These are phyloP conservation scores for Clistopyga incitator DNA, from an alignment of 2,888 invertebrate species.

Conservation along the genomic window DNA sequence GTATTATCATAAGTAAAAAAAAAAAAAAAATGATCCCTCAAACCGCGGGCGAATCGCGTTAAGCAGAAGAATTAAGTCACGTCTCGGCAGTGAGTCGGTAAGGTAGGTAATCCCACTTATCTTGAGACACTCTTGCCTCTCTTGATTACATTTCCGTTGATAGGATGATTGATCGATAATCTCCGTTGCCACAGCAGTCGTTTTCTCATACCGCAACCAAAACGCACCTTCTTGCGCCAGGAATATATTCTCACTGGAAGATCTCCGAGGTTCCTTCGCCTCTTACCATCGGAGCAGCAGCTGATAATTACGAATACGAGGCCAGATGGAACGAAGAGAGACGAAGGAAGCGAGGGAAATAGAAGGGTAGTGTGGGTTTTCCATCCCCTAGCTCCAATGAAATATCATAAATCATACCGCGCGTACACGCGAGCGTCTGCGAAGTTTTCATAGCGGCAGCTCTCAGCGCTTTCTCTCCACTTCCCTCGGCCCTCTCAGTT, in stretches of 20 bases:
- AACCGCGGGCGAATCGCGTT: too few relatives aligned
- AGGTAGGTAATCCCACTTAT: neutral
- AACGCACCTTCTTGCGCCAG: neutral
- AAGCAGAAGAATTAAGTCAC: neutral
- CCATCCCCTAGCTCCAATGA: slow-evolving; percentile 66
- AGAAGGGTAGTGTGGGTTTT: slow-evolving; percentile 40
- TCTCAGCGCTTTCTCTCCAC: slow-evolving; percentile 40
- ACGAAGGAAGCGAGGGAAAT: slow-evolving; percentile 46
- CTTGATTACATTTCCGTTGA: neutral
- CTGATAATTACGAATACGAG: slow-evolving; percentile 57
- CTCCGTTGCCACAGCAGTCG: slow-evolving; percentile 9
- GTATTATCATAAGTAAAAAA: too few relatives aligned
- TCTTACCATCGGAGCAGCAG: slow-evolving; percentile 28
- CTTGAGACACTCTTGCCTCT: neutral
- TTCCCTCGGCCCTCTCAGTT: slow-evolving; percentile 22
- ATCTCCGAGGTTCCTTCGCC: slow-evolving; percentile 10
- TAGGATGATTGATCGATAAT: slow-evolving; percentile 38
- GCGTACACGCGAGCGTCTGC: slow-evolving; percentile 74
- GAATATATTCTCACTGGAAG: slow-evolving; percentile 17
- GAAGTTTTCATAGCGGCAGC: slow-evolving; percentile 79
- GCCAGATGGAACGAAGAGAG: slow-evolving; percentile 21
- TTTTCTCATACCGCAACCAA: neutral
- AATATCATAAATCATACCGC: slow-evolving; percentile 77
- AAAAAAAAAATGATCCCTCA: too few relatives aligned
- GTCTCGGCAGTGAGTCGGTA: neutral